Percentiles rank a stretch among this genome's conserved stretches.
These are phyloP conservation scores for Apamea anceps DNA, from an alignment of 2,888 invertebrate genomes.

Conservation along the genomic window DNA sequence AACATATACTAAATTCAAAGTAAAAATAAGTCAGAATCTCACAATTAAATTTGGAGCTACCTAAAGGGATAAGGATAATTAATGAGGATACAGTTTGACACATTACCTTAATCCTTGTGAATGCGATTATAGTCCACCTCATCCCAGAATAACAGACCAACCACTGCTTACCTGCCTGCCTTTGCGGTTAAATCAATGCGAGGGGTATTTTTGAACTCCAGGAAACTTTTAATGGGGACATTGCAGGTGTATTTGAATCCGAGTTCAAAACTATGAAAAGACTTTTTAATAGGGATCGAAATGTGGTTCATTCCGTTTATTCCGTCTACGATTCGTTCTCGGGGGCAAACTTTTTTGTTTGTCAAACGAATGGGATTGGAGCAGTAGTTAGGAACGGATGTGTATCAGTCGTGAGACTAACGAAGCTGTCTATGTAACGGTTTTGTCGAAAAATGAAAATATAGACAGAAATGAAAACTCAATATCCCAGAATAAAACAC, in stretches of 20 bases:
- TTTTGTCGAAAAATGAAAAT: not conserved
- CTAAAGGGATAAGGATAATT: constrained; percentile 39
- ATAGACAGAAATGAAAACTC: not conserved
- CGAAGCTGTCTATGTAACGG: not conserved
- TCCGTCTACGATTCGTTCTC: constrained; percentile 5
- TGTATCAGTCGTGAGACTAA: constrained; percentile 19
- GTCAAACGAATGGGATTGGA: not conserved
- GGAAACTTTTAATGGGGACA: constrained; percentile 46
- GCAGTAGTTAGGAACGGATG: not conserved
- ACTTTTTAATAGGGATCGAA: constrained; percentile 25
- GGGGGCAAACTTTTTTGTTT: not conserved
- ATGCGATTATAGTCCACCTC: constrained; percentile 37
- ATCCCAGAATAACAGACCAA: constrained; percentile 32
- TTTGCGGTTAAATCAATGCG: constrained; percentile 21
- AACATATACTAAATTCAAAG: constrained; percentile 19
- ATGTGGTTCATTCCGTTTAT: constrained; percentile 29
- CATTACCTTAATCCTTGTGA: constrained; percentile 29
- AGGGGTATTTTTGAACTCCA: constrained; percentile 6
- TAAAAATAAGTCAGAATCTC: constrained; percentile 25
- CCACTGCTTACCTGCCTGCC: not conserved
- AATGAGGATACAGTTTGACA: constrained; percentile 51
- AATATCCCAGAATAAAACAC: not conserved
- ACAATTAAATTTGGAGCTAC: constrained; percentile 28
- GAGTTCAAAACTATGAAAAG: constrained; percentile 11
- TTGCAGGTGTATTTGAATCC: constrained; percentile 19